Base-by-base conservation (phyloP, 2,113 vertebrate species). In the Seriola quinqueradiata region DNA sequence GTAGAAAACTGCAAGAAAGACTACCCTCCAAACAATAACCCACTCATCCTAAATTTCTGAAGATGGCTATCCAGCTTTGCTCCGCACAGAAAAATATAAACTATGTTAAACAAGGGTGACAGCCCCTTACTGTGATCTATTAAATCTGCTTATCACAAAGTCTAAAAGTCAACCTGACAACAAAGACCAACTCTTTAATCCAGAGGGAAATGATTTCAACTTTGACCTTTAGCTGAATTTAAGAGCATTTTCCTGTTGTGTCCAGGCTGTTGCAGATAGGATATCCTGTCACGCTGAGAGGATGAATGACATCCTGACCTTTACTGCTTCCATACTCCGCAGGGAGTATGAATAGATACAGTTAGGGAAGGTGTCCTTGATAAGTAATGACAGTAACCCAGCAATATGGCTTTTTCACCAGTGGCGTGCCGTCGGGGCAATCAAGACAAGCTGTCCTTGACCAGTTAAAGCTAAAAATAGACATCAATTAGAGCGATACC, bases 261-360 rank as follows among this genome's bases (percentile, higher is more conserved):
- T 83, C 46, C 82, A 75, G 63, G 38, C 75, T 48, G 79, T 69
- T 83, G 70, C 75, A 72, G 68, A 82, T 77, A 84, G 89, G 85
- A 91, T 89, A 81, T 89, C 91, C 87, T 90, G 78, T 74, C 87
- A 44, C 21, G 64, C 88, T 84, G 85, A 75, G 90, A 90, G 80
- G 88, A 92, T 93, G 82, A 93, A 90, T 89, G 87, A 79, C 83
- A 81, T 85, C 78, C 78, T 87, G 88, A 87, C 88, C 90, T 92
- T 93, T 89, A 74, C 68, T 64, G 74, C 80, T 65, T 79, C 69
- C 38, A 32, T 68, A 10, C 66, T 78, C 83, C 55, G 83, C 8
- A 34, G 34, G 77, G 64, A 71, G 42, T 48, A 63, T 59, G 36
- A 68, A 66, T 60, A 77, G 52, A 80, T 82, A 75, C 61, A 50